Evolutionary conservation across 2,888 invertebrate species (phyloP).

Genomic region (Tillus elongatus): DNA sequence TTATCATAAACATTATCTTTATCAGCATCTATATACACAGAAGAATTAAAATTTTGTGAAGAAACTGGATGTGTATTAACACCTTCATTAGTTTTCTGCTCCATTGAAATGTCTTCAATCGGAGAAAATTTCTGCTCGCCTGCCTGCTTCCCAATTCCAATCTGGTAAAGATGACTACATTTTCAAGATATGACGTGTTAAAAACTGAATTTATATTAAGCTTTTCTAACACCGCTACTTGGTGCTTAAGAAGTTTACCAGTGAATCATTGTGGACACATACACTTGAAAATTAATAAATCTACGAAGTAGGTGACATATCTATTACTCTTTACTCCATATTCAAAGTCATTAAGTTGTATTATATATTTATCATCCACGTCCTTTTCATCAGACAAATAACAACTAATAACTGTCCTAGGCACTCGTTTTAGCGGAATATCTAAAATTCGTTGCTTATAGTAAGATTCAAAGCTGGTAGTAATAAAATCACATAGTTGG

Average conservation of each 20-base stretch:
- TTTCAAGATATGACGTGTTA: slow-evolving; percentile 8
- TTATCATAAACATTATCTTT: neutral
- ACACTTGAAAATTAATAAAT: slow-evolving; percentile 10
- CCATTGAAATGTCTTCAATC: slow-evolving; percentile 8
- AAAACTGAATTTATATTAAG: slow-evolving; percentile 7
- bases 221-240: slow-evolving; percentile 8
- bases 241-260: slow-evolving; percentile 11
- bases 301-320: slow-evolving; percentile 6
- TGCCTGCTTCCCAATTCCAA: slow-evolving; percentile 7
- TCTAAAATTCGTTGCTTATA: slow-evolving; percentile 9
- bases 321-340: slow-evolving; percentile 5
- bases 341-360: slow-evolving; percentile 13
- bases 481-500: slow-evolving; percentile 7
- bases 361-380: slow-evolving; percentile 12
- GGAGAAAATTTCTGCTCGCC: slow-evolving; percentile 4
- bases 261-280: slow-evolving; percentile 8
- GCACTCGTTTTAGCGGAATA: slow-evolving; percentile 1
- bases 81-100: slow-evolving; percentile 4
- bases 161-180: slow-evolving; percentile 5
- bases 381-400: slow-evolving; percentile 15
- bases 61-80: slow-evolving; percentile 1
- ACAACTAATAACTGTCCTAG: slow-evolving; percentile 7
- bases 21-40: slow-evolving; percentile 3
- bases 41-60: neutral
- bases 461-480: slow-evolving; percentile 2